Percentiles rank a stretch among this genome's conserved stretches.
phyloP scores from a whole-genome alignment of 2,113 vertebrate species.

The Electrona antarctica region DNA sequence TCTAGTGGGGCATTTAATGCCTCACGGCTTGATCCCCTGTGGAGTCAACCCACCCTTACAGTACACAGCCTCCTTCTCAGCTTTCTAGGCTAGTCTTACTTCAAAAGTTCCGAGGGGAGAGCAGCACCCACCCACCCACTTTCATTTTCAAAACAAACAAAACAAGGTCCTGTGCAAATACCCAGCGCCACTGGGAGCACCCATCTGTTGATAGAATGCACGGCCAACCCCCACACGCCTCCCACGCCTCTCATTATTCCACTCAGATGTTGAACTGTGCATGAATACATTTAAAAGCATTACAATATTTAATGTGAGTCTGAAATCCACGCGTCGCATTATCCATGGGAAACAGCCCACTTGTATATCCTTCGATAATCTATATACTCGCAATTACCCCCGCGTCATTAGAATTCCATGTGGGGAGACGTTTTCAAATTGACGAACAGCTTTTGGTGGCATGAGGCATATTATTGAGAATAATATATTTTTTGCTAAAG shows the following conservation, averaged over 20 bases:
- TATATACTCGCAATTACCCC: conserved; percentile 30
- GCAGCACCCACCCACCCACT: too few species aligned
- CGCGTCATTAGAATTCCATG: conserved; percentile 38
- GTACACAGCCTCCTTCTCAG: too few species aligned
- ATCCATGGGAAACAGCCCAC: conserved; percentile 18
- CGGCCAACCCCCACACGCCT: conserved; percentile 8
- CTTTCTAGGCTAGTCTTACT: too few species aligned
- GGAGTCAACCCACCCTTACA: too few species aligned
- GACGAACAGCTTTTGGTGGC: conserved; percentile 15
- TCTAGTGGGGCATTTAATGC: too few species aligned
- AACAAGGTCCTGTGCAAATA: not conserved
- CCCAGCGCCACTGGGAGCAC: conserved; percentile 9
- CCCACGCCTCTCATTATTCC: conserved; percentile 49
- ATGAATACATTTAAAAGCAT: conserved; percentile 71
- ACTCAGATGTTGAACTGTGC: conserved; percentile 42
- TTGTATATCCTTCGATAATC: not conserved
- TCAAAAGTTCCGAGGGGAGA: too few species aligned
- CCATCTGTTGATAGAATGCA: conserved; percentile 18
- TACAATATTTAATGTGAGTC: conserved; percentile 56
- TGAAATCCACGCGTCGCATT: conserved; percentile 37
- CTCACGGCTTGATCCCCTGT: too few species aligned
- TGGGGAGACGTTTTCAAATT: conserved; percentile 32
- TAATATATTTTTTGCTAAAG: conserved; percentile 33
- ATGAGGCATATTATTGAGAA: conserved; percentile 31
- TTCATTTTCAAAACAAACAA: too few species aligned